A percentile compares a stretch with the other conserved stretches of the same genome.
Conservation (phyloP, 1,140 invertebrate genomes). For the Pogonomyrmex barbatus region DNA sequence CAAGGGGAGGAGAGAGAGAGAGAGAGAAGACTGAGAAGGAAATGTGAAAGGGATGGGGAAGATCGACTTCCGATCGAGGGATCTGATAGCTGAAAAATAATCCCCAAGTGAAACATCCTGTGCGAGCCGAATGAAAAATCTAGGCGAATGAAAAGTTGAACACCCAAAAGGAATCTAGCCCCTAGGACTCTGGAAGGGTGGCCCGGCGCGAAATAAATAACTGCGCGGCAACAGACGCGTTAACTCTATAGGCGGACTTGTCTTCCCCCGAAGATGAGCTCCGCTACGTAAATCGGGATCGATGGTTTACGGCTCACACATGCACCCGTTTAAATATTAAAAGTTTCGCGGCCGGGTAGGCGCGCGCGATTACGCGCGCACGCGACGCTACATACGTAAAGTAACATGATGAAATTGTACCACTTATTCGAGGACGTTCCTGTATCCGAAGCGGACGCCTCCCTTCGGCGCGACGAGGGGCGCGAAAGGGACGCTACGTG, state of each 20-base stretch:
- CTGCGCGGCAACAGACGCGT: not conserved
- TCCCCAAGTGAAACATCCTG: not conserved
- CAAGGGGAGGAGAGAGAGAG: no score
- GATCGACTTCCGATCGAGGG: not conserved
- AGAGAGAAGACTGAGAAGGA: no score
- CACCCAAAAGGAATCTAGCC: no score
- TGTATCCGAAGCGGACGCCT: not conserved
- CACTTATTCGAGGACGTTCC: slow-evolving; percentile 65
- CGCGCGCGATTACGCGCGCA: not conserved
- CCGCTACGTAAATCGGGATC: not conserved
- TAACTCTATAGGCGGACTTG: not conserved
- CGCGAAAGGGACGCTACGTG: slow-evolving; percentile 31
- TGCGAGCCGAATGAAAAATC: not conserved
- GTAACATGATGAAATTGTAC: slow-evolving; percentile 63
- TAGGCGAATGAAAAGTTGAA: not conserved
- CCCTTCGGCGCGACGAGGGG: not conserved
- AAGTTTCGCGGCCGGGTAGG: slow-evolving; percentile 28
- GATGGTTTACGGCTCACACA: not conserved
- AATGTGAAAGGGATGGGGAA: not conserved
- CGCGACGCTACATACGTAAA: slow-evolving; percentile 20
- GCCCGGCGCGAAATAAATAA: not conserved
- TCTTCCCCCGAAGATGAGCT: slow-evolving; percentile 3
- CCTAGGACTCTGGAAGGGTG: not conserved
- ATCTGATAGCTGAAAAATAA: not conserved
- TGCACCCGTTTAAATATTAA: slow-evolving; percentile 39